phyloP scores from a whole-genome alignment of 1,140 invertebrate species.

The Nephotettix cincticeps region DNA sequence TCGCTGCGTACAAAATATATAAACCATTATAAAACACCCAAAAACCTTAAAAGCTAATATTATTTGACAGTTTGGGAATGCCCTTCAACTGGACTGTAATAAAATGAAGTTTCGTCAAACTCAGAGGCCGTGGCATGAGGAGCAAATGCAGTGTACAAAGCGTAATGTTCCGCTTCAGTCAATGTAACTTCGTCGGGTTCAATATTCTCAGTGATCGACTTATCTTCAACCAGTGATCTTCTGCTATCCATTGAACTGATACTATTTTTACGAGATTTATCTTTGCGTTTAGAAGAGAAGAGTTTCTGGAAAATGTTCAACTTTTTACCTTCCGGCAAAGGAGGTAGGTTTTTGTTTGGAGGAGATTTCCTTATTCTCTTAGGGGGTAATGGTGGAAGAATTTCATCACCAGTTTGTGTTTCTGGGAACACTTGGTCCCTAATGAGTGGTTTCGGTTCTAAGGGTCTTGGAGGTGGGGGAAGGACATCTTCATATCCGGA shows the following conservation, averaged over 20 bases:
- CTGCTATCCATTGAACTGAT: slow-evolving; percentile 29
- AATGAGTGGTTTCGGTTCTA: slow-evolving; percentile 45
- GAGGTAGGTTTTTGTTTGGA: slow-evolving; percentile 49
- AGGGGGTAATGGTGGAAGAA: slow-evolving; percentile 72
- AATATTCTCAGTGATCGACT: not conserved
- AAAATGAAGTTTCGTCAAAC: slow-evolving; percentile 83
- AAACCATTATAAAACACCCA: too few species aligned
- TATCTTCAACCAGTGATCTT: slow-evolving; percentile 11
- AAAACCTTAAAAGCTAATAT: not conserved
- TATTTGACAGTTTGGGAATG: slow-evolving; percentile 11
- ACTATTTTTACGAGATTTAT: slow-evolving; percentile 32
- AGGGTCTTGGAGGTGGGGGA: slow-evolving; percentile 45
- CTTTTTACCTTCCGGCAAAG: slow-evolving; percentile 50
- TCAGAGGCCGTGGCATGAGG: slow-evolving; percentile 81
- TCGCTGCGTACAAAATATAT: too few species aligned
- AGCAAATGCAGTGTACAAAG: slow-evolving; percentile 77
- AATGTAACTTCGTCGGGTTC: slow-evolving; percentile 52
- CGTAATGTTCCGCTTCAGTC: slow-evolving; percentile 84
- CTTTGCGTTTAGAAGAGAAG: slow-evolving; percentile 50
- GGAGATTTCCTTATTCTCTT: slow-evolving; percentile 69
- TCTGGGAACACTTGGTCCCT: slow-evolving; percentile 40
- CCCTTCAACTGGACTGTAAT: slow-evolving; percentile 79
- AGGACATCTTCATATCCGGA: slow-evolving; percentile 59
- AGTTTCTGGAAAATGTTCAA: slow-evolving; percentile 65
- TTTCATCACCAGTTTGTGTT: slow-evolving; percentile 45